Base-by-base conservation (phyloP, 2,888 invertebrate genomes). In the Cryptophagus acutangulus region DNA sequence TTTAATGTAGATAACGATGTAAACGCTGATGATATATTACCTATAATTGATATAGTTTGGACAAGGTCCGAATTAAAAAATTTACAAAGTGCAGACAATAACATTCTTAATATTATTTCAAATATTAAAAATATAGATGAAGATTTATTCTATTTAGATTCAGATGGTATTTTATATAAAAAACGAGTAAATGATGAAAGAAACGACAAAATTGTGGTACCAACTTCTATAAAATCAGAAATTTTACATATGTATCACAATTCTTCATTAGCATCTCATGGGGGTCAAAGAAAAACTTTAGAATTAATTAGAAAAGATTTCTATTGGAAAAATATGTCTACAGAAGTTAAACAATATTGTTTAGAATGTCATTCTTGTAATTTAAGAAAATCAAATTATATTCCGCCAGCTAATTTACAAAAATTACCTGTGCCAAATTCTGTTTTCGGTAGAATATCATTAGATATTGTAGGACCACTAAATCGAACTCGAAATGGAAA, bases 391-490 rank as follows among this genome's bases (percentile, higher is more conserved):
- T 54, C 50, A 1, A 15, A 14, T 10, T 15, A 31, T 16, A 15
- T 16, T 15, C 31, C 31, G 3, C 31, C 31, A 5, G 13, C 31
- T n/a, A 14, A 14, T 15, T 31, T 38, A 31, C 33, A 33, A 20
- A 3, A 16, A 2, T 26, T 41, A 29, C 16, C 17, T 1, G 25
- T 55, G 14, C 55, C 54, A 37, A 28, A 20, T n/a, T 15, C 14
- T 13, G 54, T 57, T 8, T 56, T 56, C 36, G 48, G 56, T 33
- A 28, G 49, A 13, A 43, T 48, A 3, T 40, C 48, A 12, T 38
- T 61, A 45, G 58, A 62, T 31, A 47, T 62, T 6, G 58, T 57
- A 1, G 61, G 61, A 4, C 61, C 56, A 1, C 35, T 61, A 15
- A 38, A 44, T 4, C 42, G 33, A 1, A 49, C 56, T 3, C 2